Evolutionary conservation across 2,888 invertebrate genomes (phyloP), one percentile per base, ranked within the genome.

Genomic region (Caenorhabditis afra): DNA sequence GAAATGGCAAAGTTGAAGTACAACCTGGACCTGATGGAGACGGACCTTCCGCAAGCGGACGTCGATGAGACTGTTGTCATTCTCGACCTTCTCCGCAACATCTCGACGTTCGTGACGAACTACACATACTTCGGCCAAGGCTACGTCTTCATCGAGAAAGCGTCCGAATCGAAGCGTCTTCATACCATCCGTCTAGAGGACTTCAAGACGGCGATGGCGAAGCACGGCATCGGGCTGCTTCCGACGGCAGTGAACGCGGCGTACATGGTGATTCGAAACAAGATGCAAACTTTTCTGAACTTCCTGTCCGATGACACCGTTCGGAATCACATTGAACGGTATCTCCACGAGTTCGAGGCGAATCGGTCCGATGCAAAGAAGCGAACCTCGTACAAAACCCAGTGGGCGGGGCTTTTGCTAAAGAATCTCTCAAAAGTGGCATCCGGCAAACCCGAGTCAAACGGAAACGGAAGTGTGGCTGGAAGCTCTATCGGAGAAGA

Each of bases 251-350:
- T 92, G 18, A 92, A 92, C 85, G 91, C 91, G 82, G 91, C 92
- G 0, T 92, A 92, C 91, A 97, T 97, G 91, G 97, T 96, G n/a
- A 92, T 98, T 82, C 93, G 95, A 84, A 94, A 95, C 86, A 96
- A 97, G 91, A 94, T 99, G 88, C 95, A 94, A 87, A 94, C 94
- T 0, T 96, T 99, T 91, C 97, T 97, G 0, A 97, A 97, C 91
- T 98, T 98, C 91, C 93, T 99, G 91, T 97, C 95, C 90, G 97
- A 98, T 90, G 99, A 99, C 91, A 96, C 96, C 89, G 96, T 99
- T 59, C 97, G 97, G 91, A 96, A 97, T 0, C 93, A 96, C 70
- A 92, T 99, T 2, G 93, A 95, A 83, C 96, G 96, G 89, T 92
- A 90, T 62, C 84, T 84, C 3, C 93, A 95, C 84, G 94, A 93